Evolutionary conservation across 1,140 invertebrate species (phyloP), one percentile per base, ranked within the genome.

Genomic region (Bombus haemorrhoidalis): DNA sequence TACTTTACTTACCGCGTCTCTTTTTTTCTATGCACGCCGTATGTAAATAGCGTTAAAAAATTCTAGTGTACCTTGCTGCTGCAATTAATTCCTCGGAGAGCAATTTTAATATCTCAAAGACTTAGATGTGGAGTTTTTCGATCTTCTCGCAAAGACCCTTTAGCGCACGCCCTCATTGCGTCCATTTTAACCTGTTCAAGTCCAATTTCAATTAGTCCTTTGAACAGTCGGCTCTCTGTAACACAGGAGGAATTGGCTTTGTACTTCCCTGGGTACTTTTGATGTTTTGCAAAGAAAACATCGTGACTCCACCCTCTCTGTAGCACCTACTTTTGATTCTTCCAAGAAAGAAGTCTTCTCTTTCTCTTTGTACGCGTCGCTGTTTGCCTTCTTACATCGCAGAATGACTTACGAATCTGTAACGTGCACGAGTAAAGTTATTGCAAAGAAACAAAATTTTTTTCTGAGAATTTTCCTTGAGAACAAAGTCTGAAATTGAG

Each of bases 121-220:
- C 39, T n/a, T 32, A 22, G 10, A 15, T 10, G 13, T 28, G 22
- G n/a, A 53, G 32, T 62, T 82, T 37, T 13, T 22, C 41, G 32
- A 25, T 9, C 43, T 47, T 53, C n/a, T 32, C 62, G 9, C 78
- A 15, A 10, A 53, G 0, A 15, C 28, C 28, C 39, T 76, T 68
- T 32, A 39, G 12, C 28, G 18, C 68, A n/a, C 18, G 43, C 28
- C 12, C 47, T 59, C 39, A 13, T 73, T 82, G 22, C 71, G 22
- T 82, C 69, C 80, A 74, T 53, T 74, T 81, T 15, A 74, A 64
- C 32, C 81, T 59, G 71, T 75, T 82, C 39, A 64, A 62, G 69
- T 82, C 64, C 57, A 66, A 53, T 72, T 82, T 82, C 81, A 82
- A 82, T 82, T 82, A 82, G 81, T 41, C 41, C 81, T 75, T 75